These are phyloP conservation scores for Hemiscyllium ocellatum DNA, from an alignment of 2,113 vertebrate genomes.

Conservation along the genomic window DNA sequence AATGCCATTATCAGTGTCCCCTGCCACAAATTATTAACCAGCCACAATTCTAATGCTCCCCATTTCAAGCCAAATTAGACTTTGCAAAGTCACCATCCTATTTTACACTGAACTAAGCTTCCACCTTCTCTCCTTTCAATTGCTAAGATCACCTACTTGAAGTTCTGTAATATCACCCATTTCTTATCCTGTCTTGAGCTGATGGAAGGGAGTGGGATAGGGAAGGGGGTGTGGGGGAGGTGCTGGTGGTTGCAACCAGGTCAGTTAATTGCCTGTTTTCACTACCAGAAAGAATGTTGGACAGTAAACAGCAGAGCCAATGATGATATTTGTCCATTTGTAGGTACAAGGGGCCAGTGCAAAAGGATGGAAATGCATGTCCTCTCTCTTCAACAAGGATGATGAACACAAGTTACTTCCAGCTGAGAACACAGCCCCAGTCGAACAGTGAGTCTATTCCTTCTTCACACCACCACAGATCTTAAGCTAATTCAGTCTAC, in stretches of 20 bases:
- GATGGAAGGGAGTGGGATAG: no score
- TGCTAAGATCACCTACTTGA: not conserved
- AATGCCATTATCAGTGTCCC: not conserved
- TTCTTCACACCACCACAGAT: not conserved
- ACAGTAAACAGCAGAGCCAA: not conserved
- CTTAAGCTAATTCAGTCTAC: not conserved
- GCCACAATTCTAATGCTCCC: not conserved
- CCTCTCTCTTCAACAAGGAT: constrained; percentile 77
- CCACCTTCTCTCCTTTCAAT: no score
- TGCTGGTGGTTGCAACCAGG: not conserved
- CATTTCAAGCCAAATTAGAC: not conserved
- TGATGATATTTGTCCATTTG: constrained; percentile 2
- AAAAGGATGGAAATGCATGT: constrained; percentile 79
- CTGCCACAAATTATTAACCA: not conserved
- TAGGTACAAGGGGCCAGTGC: constrained; percentile 81
- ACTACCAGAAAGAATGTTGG: constrained; percentile 28
- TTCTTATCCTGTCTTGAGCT: not conserved
- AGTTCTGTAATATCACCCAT: no score
- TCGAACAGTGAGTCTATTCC: constrained; percentile 74
- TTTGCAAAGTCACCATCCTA: not conserved
- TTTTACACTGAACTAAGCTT: not conserved
- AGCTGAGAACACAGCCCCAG: constrained; percentile 56
- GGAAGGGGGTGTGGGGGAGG: not conserved
- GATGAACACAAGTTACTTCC: constrained; percentile 82
- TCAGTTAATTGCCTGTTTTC: not conserved